phyloP scores from a whole-genome alignment of 2,797 vertebrate genomes.

The Sternarchorhynchus goeldii region DNA sequence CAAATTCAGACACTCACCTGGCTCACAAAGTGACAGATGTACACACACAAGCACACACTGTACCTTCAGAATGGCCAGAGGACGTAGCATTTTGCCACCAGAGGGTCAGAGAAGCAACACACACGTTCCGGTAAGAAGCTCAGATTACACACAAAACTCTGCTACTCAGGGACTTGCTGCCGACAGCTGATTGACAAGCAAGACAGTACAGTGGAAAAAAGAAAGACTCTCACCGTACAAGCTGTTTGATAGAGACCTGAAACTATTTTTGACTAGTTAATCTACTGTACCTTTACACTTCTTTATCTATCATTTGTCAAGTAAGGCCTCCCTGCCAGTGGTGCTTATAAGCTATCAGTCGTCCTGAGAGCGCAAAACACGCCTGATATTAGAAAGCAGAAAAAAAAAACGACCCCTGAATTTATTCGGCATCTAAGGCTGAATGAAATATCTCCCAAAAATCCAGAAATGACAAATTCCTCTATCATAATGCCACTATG shows the following conservation, averaged over 20 bases:
- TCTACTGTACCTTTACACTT: slow-evolving; percentile 20
- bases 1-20: slow-evolving; percentile 60
- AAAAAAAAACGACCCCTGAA: slow-evolving; percentile 1
- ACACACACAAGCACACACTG: background rate
- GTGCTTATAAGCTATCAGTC: background rate
- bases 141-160: slow-evolving; percentile 52
- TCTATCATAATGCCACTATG: slow-evolving; percentile 4
- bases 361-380: background rate
- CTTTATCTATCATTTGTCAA: slow-evolving; percentile 12
- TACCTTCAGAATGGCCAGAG: slow-evolving; percentile 60
- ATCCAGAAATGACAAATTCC: background rate
- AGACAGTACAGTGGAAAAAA: background rate
- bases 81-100: slow-evolving; percentile 52
- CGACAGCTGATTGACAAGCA: slow-evolving; percentile 24
- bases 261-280: slow-evolving; percentile 1
- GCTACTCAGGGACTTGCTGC: slow-evolving; percentile 16
- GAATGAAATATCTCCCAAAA: slow-evolving; percentile 16
- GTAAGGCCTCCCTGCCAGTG: background rate
- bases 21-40: slow-evolving; percentile 30
- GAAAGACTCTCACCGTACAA: background rate
- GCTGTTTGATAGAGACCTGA: slow-evolving; percentile 20
- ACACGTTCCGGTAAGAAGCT: slow-evolving; percentile 52
- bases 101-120: slow-evolving; percentile 61
- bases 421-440: background rate
- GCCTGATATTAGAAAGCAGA: slow-evolving; percentile 20